Conservation (phyloP, 2,888 invertebrate genomes). For the Ormia ochracea region DNA sequence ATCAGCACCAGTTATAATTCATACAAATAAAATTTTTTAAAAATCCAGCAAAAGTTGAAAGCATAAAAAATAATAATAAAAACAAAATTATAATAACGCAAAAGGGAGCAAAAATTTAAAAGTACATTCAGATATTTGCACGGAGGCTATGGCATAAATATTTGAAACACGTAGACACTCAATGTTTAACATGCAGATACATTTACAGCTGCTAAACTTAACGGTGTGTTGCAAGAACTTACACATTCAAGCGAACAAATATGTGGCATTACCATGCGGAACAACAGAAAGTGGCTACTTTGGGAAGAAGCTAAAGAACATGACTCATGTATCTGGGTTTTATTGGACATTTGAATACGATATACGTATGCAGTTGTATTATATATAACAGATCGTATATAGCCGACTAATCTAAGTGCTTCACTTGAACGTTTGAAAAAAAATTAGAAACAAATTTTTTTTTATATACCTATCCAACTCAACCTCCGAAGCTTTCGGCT, state of each 20-base stretch:
- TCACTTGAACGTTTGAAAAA: no score
- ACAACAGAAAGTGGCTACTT: not conserved
- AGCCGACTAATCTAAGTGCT: no score
- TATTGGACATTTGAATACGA: not conserved
- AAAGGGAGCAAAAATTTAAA: not conserved
- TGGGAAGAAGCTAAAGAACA: not conserved
- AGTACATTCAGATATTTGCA: constrained; percentile 6
- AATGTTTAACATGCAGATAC: not conserved
- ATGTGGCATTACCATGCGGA: not conserved
- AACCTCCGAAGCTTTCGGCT: no score
- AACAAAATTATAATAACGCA: not conserved
- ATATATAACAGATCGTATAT: not conserved
- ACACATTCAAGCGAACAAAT: not conserved
- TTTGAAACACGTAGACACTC: constrained; percentile 18
- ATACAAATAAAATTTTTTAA: not conserved
- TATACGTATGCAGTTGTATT: not conserved
- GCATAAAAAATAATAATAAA: not conserved
- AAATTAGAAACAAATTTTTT: no score
- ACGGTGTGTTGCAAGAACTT: not conserved
- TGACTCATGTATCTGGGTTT: not conserved
- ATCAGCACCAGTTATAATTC: constrained; percentile 5
- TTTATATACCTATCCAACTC: no score
- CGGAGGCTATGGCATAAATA: constrained; percentile 6
- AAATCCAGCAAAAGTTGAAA: constrained; percentile 12
- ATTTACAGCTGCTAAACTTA: constrained; percentile 18